Percentiles rank a stretch among this genome's conserved stretches.
phyloP scores from a whole-genome alignment of 2,797 vertebrate species.

The Dryobates pubescens region DNA sequence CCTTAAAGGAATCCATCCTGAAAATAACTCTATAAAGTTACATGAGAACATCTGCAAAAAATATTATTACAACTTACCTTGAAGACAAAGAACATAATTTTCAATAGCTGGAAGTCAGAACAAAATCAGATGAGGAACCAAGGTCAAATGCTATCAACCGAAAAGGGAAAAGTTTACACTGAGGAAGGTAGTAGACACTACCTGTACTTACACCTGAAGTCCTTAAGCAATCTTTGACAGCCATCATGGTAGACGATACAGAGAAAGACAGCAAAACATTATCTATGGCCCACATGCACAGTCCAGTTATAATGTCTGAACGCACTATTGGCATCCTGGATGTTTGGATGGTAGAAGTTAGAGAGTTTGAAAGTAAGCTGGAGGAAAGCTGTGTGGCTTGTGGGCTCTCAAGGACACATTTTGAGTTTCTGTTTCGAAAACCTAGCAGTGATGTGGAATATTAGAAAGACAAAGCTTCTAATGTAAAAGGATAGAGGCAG shows the following conservation, averaged over 20 bases:
- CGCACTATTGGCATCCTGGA: not conserved
- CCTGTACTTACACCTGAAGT: not conserved
- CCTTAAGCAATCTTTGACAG: not conserved
- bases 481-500: not conserved
- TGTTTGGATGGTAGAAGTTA: not conserved
- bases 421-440: not conserved
- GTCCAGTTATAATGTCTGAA: not conserved
- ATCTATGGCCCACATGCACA: not conserved
- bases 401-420: not conserved
- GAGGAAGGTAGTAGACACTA: not conserved
- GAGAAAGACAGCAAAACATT: not conserved
- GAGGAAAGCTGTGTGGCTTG: not conserved
- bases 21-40: conserved; percentile 10
- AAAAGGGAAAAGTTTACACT: not conserved
- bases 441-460: not conserved
- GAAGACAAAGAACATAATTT: conserved; percentile 15
- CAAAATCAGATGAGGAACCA: not conserved
- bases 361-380: not conserved
- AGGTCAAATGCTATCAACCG: conserved; percentile 19
- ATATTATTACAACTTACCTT: not conserved
- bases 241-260: not conserved
- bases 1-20: not conserved
- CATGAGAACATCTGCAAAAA: conserved; percentile 22
- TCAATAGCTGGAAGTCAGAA: conserved; percentile 58
- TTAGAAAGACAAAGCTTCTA: not conserved